Percentiles rank a stretch among this genome's conserved stretches.
phyloP scores from a whole-genome alignment of 2,113 vertebrate genomes.

The Thamnaconus septentrionalis region DNA sequence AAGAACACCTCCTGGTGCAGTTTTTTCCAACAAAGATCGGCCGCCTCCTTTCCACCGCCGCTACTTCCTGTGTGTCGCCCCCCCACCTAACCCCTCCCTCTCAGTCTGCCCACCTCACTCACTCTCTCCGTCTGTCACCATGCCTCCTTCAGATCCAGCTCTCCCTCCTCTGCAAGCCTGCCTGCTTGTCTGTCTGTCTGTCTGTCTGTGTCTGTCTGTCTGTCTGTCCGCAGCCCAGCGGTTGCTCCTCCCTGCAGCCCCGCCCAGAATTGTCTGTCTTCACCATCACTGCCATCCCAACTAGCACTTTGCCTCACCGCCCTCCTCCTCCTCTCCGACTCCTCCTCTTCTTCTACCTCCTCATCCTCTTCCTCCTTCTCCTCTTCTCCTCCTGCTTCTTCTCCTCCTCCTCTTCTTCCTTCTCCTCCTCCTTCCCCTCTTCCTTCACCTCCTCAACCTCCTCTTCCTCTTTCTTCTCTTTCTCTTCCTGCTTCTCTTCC shows the following conservation, averaged over 20 bases:
- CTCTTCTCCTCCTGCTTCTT: slow-evolving; percentile 20
- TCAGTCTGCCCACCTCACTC: slow-evolving; percentile 1
- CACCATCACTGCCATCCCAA: slow-evolving; percentile 54
- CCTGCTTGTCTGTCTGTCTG: no score
- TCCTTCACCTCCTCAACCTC: slow-evolving; percentile 3
- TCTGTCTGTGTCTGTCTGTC: slow-evolving; percentile 46
- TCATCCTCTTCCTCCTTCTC: slow-evolving; percentile 35
- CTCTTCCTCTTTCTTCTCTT: slow-evolving; percentile 13
- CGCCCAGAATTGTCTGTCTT: slow-evolving; percentile 59
- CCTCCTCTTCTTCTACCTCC: slow-evolving; percentile 26
- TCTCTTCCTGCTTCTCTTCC: slow-evolving; percentile 5
- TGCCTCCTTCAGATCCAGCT: slow-evolving; percentile 25
- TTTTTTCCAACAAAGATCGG: no score
- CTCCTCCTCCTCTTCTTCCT: slow-evolving; percentile 7
- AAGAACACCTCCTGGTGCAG: no score
- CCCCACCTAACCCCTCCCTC: slow-evolving; percentile 12
- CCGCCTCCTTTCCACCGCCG: background rate
- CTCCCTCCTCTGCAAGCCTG: slow-evolving; percentile 23
- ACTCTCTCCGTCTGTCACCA: slow-evolving; percentile 6
- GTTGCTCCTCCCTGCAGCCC: slow-evolving; percentile 56
- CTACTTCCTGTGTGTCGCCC: slow-evolving; percentile 4
- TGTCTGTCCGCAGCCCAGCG: slow-evolving; percentile 66
- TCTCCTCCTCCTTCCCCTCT: background rate
- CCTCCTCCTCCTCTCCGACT: slow-evolving; percentile 54
- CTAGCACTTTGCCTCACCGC: slow-evolving; percentile 63